These are phyloP conservation scores for Hybos culiciformis DNA, from an alignment of 2,888 invertebrate species.

Conservation along the genomic window DNA sequence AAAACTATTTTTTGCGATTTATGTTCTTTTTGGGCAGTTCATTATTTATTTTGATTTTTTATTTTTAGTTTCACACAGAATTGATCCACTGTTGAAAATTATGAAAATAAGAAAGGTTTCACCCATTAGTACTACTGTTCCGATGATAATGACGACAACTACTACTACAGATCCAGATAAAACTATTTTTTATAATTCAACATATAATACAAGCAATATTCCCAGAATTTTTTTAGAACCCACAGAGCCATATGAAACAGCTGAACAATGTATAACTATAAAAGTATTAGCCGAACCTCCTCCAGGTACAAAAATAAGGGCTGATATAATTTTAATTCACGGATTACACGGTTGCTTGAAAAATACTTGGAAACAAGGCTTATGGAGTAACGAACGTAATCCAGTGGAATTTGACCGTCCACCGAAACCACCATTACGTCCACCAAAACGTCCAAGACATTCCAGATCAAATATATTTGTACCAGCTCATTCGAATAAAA, in stretches of 20 bases:
- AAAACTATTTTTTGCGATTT: background rate
- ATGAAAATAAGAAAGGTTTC: conserved; percentile 27
- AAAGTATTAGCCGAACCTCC: conserved; percentile 32
- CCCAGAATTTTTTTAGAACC: conserved; percentile 8
- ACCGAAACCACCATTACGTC: conserved; percentile 30
- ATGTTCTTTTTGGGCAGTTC: background rate
- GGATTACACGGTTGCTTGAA: conserved; percentile 51
- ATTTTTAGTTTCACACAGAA: conserved; percentile 27
- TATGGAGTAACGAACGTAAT: conserved; percentile 41
- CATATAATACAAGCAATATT: conserved; percentile 8
- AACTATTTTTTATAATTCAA: conserved; percentile 17
- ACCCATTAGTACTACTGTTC: conserved; percentile 15
- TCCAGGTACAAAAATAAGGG: conserved; percentile 29
- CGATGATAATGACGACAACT: conserved; percentile 5
- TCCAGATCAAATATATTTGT: conserved; percentile 25
- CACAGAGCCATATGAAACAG: conserved; percentile 13
- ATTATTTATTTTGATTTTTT: too few species aligned
- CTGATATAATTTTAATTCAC: conserved; percentile 72
- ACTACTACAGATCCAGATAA: conserved; percentile 8
- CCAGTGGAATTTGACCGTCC: conserved; percentile 32
- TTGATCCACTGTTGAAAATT: conserved; percentile 31
- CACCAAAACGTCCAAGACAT: conserved; percentile 30
- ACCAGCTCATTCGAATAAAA: conserved; percentile 28
- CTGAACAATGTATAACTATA: conserved; percentile 28
- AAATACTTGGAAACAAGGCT: conserved; percentile 72